Evolutionary conservation across 2,797 vertebrate genomes (phyloP).

Genomic region (Oreonectes daqikongensis): DNA sequence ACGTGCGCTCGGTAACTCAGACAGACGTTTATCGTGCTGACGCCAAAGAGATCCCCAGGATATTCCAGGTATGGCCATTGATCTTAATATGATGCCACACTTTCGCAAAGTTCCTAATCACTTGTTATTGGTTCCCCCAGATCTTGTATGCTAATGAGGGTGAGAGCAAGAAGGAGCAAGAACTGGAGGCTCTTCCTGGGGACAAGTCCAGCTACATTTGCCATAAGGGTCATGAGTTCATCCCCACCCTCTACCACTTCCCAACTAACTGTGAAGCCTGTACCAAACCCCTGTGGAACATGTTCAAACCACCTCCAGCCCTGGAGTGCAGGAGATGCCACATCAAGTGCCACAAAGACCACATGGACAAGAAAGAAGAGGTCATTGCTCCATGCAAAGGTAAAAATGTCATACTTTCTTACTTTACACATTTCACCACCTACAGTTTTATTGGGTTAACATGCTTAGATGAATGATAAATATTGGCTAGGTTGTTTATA

Average conservation of each 20-base stretch:
- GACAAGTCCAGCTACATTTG: conserved; percentile 89
- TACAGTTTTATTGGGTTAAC: too few relatives aligned
- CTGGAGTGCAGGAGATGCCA: conserved; percentile 88
- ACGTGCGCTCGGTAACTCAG: conserved; percentile 87
- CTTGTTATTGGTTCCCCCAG: conserved; percentile 61
- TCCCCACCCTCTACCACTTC: conserved; percentile 88
- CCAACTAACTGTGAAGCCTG: conserved; percentile 89
- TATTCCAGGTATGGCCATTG: conserved; percentile 80
- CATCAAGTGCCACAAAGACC: conserved; percentile 90
- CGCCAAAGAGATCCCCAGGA: conserved; percentile 88
- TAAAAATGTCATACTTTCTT: conserved; percentile 43
- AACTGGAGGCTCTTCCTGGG: conserved; percentile 80
- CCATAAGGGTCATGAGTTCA: conserved; percentile 90
- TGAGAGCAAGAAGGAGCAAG: conserved; percentile 88
- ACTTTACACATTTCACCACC: too few relatives aligned
- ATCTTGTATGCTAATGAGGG: conserved; percentile 90
- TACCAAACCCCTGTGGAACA: conserved; percentile 88
- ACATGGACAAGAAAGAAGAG: conserved; percentile 90
- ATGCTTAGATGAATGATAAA: too few relatives aligned
- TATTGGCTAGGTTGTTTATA: too few relatives aligned
- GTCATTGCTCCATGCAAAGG: conserved; percentile 88
- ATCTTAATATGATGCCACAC: too few relatives aligned
- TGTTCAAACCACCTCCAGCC: conserved; percentile 88
- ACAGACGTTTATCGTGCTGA: conserved; percentile 89
- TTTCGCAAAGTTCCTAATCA: too few relatives aligned